A percentile compares a stretch with the other conserved stretches of the same genome.
These are phyloP conservation scores for Sebastiscus tertius DNA, from an alignment of 2,797 vertebrate species.

Conservation along the genomic window DNA sequence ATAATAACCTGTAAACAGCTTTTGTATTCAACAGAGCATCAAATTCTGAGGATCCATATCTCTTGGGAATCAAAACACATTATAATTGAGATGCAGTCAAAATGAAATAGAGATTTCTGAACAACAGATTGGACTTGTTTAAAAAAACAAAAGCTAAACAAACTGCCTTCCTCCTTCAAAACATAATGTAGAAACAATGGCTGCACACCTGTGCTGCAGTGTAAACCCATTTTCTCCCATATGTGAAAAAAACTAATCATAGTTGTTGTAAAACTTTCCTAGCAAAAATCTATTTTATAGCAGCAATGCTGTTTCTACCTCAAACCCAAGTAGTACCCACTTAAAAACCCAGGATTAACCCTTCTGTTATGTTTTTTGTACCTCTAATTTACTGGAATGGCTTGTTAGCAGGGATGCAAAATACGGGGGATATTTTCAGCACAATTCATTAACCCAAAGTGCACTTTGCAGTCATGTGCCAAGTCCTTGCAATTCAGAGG, in stretches of 20 bases:
- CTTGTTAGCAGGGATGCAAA: neutral
- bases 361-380: neutral
- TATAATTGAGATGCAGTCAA: conserved; percentile 20
- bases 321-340: neutral
- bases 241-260: neutral
- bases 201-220: conserved; percentile 23
- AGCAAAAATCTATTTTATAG: neutral
- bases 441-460: neutral
- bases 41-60: neutral
- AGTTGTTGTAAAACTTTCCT: neutral
- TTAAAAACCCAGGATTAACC: neutral
- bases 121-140: conserved; percentile 27
- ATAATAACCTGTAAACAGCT: conserved; percentile 10
- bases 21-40: conserved; percentile 4
- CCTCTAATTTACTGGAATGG: neutral
- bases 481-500: neutral
- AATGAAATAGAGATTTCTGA: conserved; percentile 17
- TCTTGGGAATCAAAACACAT: conserved; percentile 23
- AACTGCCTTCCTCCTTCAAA: neutral
- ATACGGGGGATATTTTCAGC: neutral
- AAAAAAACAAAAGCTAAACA: conserved; percentile 21
- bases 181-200: conserved; percentile 3
- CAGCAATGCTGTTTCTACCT: too few relatives aligned
- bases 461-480: neutral
- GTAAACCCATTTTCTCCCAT: neutral